Percentiles rank a stretch among this genome's conserved stretches.
phyloP scores from a whole-genome alignment of 2,797 vertebrate genomes.

The Chiroxiphia lanceolata region DNA sequence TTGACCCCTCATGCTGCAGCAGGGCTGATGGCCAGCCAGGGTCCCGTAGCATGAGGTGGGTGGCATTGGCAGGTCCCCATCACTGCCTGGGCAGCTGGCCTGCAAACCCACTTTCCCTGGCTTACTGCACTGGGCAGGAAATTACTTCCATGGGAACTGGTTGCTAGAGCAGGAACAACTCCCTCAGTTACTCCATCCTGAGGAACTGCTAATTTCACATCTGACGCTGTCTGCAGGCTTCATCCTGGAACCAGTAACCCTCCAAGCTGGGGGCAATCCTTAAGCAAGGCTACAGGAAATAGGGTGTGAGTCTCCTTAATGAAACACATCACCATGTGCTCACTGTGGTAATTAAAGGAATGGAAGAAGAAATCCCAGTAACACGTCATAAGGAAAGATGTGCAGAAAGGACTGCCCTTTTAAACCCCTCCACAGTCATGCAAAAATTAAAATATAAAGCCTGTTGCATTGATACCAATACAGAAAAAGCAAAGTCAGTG shows the following conservation, averaged over 20 bases:
- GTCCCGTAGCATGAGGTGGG: fast-evolving
- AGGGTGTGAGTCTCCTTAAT: neutral
- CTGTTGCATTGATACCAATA: neutral
- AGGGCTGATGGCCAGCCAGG: neutral
- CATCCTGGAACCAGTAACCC: neutral
- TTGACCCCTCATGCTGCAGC: neutral
- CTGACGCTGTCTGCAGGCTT: neutral
- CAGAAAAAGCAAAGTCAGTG: neutral
- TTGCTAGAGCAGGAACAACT: neutral
- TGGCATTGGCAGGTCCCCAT: neutral
- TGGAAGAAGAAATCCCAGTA: neutral
- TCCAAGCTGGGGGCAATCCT: neutral
- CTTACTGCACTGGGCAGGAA: neutral
- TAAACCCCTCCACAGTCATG: neutral
- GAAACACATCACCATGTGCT: fast-evolving
- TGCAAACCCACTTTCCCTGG: neutral
- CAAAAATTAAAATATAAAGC: neutral
- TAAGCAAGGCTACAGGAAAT: neutral
- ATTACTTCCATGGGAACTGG: neutral
- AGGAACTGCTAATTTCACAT: neutral
- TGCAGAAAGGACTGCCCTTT: neutral
- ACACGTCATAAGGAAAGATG: neutral
- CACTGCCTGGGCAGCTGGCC: neutral
- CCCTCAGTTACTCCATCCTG: neutral
- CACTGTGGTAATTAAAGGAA: neutral